Conservation (phyloP, 2,888 invertebrate species). For the Stenodera caucasica region DNA sequence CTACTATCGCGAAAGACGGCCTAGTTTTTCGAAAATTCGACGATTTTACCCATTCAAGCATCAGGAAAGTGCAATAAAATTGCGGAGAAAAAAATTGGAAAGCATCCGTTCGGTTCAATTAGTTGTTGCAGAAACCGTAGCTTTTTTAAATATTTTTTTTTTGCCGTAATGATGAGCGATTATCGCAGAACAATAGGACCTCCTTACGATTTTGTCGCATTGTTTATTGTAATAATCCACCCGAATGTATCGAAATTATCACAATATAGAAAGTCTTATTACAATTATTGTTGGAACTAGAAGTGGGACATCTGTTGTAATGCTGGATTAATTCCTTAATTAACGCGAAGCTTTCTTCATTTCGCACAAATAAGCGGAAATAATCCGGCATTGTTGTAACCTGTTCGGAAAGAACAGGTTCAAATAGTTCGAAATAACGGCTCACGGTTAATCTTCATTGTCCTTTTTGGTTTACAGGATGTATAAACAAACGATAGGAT, state of each 20-base stretch:
- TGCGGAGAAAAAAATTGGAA: neutral
- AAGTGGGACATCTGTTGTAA: neutral
- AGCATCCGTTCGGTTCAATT: too few species aligned
- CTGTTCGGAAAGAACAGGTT: constrained; percentile 2
- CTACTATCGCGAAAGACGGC: constrained; percentile 21
- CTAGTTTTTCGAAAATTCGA: constrained; percentile 15
- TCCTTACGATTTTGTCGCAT: neutral
- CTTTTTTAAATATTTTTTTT: neutral
- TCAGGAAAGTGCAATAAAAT: constrained; percentile 1
- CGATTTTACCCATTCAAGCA: too few species aligned
- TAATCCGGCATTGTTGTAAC: neutral
- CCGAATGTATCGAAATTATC: constrained; percentile 24
- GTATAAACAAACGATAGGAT: constrained; percentile 69
- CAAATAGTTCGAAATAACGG: too few species aligned
- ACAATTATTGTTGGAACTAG: constrained; percentile 16
- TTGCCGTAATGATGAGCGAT: neutral
- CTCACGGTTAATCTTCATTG: too few species aligned
- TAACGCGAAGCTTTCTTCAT: constrained; percentile 4
- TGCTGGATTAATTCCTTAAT: neutral
- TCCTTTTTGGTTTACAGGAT: constrained; percentile 49
- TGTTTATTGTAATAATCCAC: constrained; percentile 21
- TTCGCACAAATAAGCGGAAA: neutral
- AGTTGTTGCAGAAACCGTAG: neutral
- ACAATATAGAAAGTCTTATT: constrained; percentile 34
- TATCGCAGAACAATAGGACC: neutral